Conservation (phyloP, 2,797 vertebrate genomes). For the Serranus cabrilla region DNA sequence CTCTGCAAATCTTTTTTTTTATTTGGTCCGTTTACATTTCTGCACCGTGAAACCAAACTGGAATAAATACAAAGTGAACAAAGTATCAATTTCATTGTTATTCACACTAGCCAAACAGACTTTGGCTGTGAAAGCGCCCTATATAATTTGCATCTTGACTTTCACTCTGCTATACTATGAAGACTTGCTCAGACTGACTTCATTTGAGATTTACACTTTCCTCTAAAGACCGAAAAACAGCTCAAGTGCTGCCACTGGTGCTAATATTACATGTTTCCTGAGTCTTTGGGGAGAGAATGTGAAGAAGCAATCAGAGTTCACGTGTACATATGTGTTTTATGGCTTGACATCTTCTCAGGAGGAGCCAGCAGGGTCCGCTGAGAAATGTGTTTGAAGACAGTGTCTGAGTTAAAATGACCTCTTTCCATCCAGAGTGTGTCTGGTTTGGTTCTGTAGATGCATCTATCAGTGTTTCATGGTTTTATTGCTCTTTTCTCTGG, state of each 20-base stretch:
- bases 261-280: background rate
- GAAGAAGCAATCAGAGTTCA: background rate
- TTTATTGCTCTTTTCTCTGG: background rate
- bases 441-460: slow-evolving; percentile 1
- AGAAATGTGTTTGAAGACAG: slow-evolving; percentile 2
- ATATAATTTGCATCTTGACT: background rate
- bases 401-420: background rate
- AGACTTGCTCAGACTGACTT: background rate
- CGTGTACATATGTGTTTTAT: background rate
- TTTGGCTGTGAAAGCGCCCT: too few relatives aligned
- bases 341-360: background rate
- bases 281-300: background rate
- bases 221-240: background rate
- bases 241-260: background rate
- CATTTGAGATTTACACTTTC: background rate
- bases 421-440: slow-evolving; percentile 1
- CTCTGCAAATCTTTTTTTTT: too few relatives aligned
- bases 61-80: too few relatives aligned
- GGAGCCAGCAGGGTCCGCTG: background rate
- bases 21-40: too few relatives aligned
- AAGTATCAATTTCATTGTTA: too few relatives aligned
- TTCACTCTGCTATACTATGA: background rate
- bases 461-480: slow-evolving; percentile 12
- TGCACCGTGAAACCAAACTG: too few relatives aligned
- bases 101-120: too few relatives aligned